A percentile compares a stretch with the other conserved stretches of the same genome.
Conservation (phyloP, 2,797 vertebrate genomes). For the Aplochiton taeniatus region DNA sequence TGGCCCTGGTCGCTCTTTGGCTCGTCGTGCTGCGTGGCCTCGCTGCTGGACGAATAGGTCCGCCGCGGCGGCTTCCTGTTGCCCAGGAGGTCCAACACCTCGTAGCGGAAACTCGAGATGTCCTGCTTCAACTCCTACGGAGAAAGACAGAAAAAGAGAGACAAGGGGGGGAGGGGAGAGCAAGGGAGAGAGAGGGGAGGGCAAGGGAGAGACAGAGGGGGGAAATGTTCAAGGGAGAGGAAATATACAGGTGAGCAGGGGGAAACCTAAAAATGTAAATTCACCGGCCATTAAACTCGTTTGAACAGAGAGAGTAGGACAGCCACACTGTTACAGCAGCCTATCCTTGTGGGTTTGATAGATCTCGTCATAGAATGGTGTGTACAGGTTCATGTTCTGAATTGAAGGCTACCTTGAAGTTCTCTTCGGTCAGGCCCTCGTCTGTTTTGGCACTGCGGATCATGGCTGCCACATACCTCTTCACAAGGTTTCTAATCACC, state of each 20-base stretch:
- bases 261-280: no score
- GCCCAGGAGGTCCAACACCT: slow-evolving; percentile 86
- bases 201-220: no score
- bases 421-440: slow-evolving; percentile 87
- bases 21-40: slow-evolving; percentile 82
- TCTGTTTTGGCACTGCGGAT: slow-evolving; percentile 88
- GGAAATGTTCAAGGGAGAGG: not conserved
- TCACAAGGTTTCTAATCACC: slow-evolving; percentile 88
- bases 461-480: slow-evolving; percentile 87
- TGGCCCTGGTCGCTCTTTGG: slow-evolving; percentile 64
- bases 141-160: not conserved
- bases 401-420: slow-evolving; percentile 80
- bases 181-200: slow-evolving; percentile 8
- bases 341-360: no score
- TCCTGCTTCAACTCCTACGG: slow-evolving; percentile 87
- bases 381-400: no score
- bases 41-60: slow-evolving; percentile 84
- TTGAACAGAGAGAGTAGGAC: no score
- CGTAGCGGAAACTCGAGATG: slow-evolving; percentile 88
- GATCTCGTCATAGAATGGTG: no score
- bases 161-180: slow-evolving; percentile 2
- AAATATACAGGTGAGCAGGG: slow-evolving; percentile 12
- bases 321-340: no score
- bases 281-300: no score
- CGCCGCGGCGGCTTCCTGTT: slow-evolving; percentile 84